Base-by-base conservation (phyloP, 2,888 invertebrate genomes). In the Rhagophthalmus giganteus region DNA sequence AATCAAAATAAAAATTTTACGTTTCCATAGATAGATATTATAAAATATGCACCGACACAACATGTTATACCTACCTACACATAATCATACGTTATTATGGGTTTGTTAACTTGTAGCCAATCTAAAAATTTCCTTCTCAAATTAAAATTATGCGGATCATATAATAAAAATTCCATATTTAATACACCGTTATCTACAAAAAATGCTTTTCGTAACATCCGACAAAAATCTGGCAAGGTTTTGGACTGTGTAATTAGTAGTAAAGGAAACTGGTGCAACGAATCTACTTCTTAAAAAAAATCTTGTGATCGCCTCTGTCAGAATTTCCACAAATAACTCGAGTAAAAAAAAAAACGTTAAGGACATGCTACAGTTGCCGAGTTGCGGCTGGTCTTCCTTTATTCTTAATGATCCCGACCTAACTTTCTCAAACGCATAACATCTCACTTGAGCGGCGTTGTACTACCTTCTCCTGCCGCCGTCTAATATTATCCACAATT, bases 231-330 rank as follows among this genome's bases (percentile, higher is more conserved):
- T 45, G 30, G 37, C 37, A 46, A 46, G 55, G 1, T 7, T 20
- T 51, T 54, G 48, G 56, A 54, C 49, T 57, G 44, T 48, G 42
- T 58, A 60, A 60, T 60, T 60, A 60, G 59, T 58, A 44, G 32
- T 44, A 50, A 55, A 53, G 56, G 59, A 58, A 58, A 58, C 48
- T 52, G 46, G 32, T 52, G 48, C 42, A 38, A 47, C 51, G 45
- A 48, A 48, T 47, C 38, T 49, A 35, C 13, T 30, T 47, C 51
- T 35, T 51, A 59, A 59, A 59, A 57, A 59, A 59, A 57, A 45
- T 54, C 41, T 50, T 39, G 53, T 49, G 39, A 44, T 53, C 53
- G 48, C 40, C 34, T 50, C 51, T 55, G 58, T 55, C 58, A 58
- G 50, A 51, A 37, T 44, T 34, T 48, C 54, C 44, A 40, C 35